Evolutionary conservation across 2,888 invertebrate genomes (phyloP).

Genomic region (Habroteleia sp.): DNA sequence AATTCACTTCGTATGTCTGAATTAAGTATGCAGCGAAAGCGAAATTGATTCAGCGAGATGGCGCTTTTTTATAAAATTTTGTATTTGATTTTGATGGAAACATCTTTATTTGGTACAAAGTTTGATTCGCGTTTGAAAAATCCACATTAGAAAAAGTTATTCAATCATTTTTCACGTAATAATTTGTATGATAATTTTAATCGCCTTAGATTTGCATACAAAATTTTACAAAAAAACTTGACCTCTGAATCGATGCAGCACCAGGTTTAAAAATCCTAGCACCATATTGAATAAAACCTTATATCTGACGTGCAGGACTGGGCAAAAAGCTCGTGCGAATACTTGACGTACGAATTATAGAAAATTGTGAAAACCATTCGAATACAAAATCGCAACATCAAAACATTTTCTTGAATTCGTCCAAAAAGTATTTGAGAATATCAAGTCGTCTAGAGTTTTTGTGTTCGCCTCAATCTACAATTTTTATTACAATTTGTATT

Average conservation of each 20-base stretch:
- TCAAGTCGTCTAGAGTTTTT: conserved; percentile 28
- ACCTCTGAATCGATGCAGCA: conserved; percentile 59
- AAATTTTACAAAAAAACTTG: conserved; percentile 42
- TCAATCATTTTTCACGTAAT: too few species aligned
- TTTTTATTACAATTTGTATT: too few species aligned
- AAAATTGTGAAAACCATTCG: conserved; percentile 48
- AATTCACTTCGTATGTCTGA: conserved; percentile 29
- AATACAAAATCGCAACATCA: conserved; percentile 42
- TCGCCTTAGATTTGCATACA: conserved; percentile 1
- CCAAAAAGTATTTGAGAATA: conserved; percentile 38
- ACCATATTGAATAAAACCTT: conserved; percentile 65
- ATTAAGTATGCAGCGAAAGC: conserved; percentile 55
- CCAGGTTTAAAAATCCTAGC: conserved; percentile 69
- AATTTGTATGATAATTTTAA: too few species aligned
- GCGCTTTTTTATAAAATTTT: conserved; percentile 29
- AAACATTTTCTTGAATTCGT: conserved; percentile 45
- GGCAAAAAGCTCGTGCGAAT: conserved; percentile 61
- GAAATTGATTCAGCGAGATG: conserved; percentile 27
- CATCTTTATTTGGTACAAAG: too few species aligned
- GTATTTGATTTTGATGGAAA: not conserved
- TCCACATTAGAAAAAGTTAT: too few species aligned
- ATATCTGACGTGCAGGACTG: conserved; percentile 55
- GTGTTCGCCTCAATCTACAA: not conserved
- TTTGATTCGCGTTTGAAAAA: not conserved
- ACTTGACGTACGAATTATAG: conserved; percentile 53